A percentile compares a stretch with the other conserved stretches of the same genome.
Conservation (phyloP, 2,113 vertebrate species). For the Sebastes schlegelii region DNA sequence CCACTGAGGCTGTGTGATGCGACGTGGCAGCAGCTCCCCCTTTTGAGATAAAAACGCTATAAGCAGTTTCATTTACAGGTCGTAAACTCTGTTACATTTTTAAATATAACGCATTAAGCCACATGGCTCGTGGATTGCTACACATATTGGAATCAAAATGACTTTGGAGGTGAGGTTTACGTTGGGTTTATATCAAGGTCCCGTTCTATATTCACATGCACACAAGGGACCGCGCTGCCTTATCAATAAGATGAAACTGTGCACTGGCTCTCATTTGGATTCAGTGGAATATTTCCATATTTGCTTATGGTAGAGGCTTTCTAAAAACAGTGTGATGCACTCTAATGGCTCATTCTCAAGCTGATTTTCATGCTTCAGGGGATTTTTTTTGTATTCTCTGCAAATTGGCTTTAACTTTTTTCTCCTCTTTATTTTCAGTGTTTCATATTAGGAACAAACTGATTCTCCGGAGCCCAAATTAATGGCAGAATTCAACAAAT, state of each 20-base stretch:
- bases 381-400: constrained; percentile 66
- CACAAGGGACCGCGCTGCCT: constrained; percentile 46
- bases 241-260: constrained; percentile 70
- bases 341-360: constrained; percentile 63
- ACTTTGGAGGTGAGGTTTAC: constrained; percentile 50
- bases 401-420: constrained; percentile 63
- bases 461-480: constrained; percentile 38
- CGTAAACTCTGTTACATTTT: constrained; percentile 63
- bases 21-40: constrained; percentile 58
- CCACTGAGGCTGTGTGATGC: constrained; percentile 49
- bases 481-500: constrained; percentile 30
- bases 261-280: constrained; percentile 74
- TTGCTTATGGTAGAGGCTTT: constrained; percentile 74
- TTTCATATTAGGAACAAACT: constrained; percentile 48
- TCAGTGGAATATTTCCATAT: constrained; percentile 75
- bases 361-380: constrained; percentile 59
- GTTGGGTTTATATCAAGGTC: constrained; percentile 55
- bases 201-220: constrained; percentile 62
- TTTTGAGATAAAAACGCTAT: constrained; percentile 43
- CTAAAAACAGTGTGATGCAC: constrained; percentile 67
- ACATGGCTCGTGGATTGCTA: constrained; percentile 29
- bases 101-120: constrained; percentile 61
- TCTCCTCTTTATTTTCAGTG: constrained; percentile 34
- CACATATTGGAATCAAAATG: constrained; percentile 66
- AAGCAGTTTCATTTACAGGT: constrained; percentile 64